Evolutionary conservation across 92 coral and sea anemone species (phyloP), one percentile per base, ranked within the genome.

Genomic region (Paragorgia papillata): DNA sequence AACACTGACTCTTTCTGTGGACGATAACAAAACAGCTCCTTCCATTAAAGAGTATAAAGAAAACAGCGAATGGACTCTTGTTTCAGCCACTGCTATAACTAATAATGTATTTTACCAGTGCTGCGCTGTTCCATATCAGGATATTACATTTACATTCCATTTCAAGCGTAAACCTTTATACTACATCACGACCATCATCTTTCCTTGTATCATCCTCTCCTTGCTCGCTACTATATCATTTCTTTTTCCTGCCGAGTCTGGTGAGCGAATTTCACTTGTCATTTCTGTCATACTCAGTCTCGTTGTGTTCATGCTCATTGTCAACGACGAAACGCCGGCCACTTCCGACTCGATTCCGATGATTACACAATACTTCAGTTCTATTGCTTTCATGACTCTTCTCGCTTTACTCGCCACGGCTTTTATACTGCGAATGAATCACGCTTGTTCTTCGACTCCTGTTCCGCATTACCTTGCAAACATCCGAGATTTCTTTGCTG

Each of bases 271-370:
- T 31, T 91, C 97, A 13, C 81, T 93, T 19, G 97, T 93, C 57
- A 91, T 93, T 43, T 96, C 91, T 69, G 87, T 96, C 30, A 88
- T 93, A 75, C 83, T 93, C 46, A 94, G 97, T 34, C 91, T 93
- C 85, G 74, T 96, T 24, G 85, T 93, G 29, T 88, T 93, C 66
- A 89, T 93, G 74, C 83, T 93, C 37, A 93, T 83, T 62, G 90
- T 93, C 33, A 83, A 91, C 69, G 90, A 82, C 28, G 73, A 86
- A 41, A 66, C 75, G 0, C 87, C 87, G 2, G 53, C 43, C 9
- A 44, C 35, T 44, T 68, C 75, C 59, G 75, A 68, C 21, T 2
- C 57, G 17, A 30, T 33, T 44, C 75, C 75, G 75, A 44, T 68
- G 75, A 25, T 68, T 29, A 44, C 75, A 9, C 32, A 30, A 44